Conservation (phyloP, 2,113 vertebrate species). For the Eurypyga helias region DNA sequence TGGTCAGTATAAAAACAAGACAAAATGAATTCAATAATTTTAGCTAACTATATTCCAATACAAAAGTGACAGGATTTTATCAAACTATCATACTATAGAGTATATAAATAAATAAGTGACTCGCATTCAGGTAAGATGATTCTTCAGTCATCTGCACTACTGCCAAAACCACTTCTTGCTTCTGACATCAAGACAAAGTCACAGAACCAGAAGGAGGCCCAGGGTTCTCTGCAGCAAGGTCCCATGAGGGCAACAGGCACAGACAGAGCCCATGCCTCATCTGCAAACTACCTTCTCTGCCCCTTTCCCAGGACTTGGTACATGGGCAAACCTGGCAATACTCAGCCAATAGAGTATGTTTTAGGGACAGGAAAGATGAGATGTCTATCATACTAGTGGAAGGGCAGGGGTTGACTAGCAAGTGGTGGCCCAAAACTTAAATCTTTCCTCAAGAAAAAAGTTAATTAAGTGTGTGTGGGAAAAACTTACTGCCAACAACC, state of each 20-base stretch:
- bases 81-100: too few relatives aligned
- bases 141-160: not conserved
- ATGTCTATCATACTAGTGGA: fast-evolving
- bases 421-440: not conserved
- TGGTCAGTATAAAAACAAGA: not conserved
- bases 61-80: not conserved
- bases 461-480: not conserved
- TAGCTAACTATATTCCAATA: not conserved
- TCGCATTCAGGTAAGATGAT: not conserved
- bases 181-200: not conserved
- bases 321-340: not conserved
- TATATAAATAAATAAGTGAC: not conserved
- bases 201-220: not conserved
- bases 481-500: not conserved
- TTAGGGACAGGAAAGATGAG: not conserved
- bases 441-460: not conserved
- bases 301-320: not conserved
- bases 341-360: fast-evolving
- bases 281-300: fast-evolving
- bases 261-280: not conserved
- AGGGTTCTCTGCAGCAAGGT: not conserved
- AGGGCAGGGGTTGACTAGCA: not conserved
- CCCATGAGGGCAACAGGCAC: not conserved
- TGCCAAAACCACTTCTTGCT: not conserved
- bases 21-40: not conserved